Base-by-base conservation (phyloP, 2,797 vertebrate genomes). In the Bradypodion ventrale region DNA sequence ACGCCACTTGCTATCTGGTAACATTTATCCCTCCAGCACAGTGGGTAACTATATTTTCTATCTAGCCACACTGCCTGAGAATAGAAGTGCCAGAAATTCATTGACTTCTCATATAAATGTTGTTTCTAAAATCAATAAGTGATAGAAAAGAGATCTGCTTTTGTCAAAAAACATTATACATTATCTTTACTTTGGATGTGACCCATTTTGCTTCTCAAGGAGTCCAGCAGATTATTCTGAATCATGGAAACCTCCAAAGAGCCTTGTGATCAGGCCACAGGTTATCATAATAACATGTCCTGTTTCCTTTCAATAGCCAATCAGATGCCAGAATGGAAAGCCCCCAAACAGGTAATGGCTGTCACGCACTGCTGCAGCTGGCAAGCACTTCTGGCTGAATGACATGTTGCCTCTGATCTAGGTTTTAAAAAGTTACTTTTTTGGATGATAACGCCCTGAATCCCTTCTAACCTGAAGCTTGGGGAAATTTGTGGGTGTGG, bases 81-180 rank as follows among this genome's bases (percentile, higher is more conserved):
- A 80, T 46, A 35, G 3, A 68, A 56, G 29, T 42, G 44, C 8
- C 73, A 75, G 78, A 85, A 88, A 83, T 82, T 93, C 83, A 44
- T 74, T 86, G 84, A 88, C 68, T 94, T 92, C 91, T 89, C 78
- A 82, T 85, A 90, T 90, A 60, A 82, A 90, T 93, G 80, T 82
- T 84, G 44, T 82, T 93, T 89, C 83, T 89, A 89, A 84, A 92
- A 93, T 46, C 49, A 93, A 89, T 83, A 87, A 86, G 83, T 86
- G 78, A 74, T 90, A 56, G 86, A 89, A 93, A 92, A n/a, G n/a
- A n/a, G 92, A 92, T 93, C 90, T 94, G 92, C 83, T 93, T 89
- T 84, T 68, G 85, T 90, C 93, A 90, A 91, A n/a, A 91, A 84
- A 90, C 89, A 89, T 89, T 90, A 91, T 86, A 89, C 89, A 86